Conservation (phyloP, 1,140 invertebrate genomes). For the Lycorma delicatula region DNA sequence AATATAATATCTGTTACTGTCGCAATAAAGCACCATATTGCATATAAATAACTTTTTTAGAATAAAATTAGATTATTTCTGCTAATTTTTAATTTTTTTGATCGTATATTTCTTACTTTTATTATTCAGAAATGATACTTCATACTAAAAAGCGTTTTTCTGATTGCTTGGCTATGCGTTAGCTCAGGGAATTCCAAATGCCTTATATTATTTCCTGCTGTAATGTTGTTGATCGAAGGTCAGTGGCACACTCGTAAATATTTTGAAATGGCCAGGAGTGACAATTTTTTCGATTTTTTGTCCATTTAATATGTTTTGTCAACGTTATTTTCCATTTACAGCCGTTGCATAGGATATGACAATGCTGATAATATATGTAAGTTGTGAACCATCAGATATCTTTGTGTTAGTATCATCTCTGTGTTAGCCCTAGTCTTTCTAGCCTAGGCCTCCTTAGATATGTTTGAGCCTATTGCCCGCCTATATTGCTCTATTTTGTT, state of each 20-base stretch:
- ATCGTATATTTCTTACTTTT: no score
- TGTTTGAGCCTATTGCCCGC: background rate
- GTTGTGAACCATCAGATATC: background rate
- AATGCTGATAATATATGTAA: background rate
- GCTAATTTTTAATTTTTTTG: no score
- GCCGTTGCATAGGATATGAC: background rate
- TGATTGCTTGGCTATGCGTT: no score
- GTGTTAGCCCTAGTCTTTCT: background rate
- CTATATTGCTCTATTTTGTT: background rate
- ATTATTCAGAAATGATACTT: no score
- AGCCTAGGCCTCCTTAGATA: constrained; percentile 4
- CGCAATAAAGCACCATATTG: no score
- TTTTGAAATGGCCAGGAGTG: constrained; percentile 26
- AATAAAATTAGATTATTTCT: no score
- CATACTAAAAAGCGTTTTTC: no score
- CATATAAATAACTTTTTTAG: no score
- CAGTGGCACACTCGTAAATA: constrained; percentile 31
- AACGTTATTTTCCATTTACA: background rate
- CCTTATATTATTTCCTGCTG: constrained; percentile 25
- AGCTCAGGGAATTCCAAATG: no score
- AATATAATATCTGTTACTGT: no score
- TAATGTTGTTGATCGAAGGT: constrained; percentile 32
- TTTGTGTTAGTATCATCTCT: background rate
- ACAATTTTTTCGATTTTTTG: background rate
- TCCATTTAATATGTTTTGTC: background rate